These are phyloP conservation scores for Rhamnusium bicolor DNA, from an alignment of 2,888 invertebrate species.

Conservation along the genomic window DNA sequence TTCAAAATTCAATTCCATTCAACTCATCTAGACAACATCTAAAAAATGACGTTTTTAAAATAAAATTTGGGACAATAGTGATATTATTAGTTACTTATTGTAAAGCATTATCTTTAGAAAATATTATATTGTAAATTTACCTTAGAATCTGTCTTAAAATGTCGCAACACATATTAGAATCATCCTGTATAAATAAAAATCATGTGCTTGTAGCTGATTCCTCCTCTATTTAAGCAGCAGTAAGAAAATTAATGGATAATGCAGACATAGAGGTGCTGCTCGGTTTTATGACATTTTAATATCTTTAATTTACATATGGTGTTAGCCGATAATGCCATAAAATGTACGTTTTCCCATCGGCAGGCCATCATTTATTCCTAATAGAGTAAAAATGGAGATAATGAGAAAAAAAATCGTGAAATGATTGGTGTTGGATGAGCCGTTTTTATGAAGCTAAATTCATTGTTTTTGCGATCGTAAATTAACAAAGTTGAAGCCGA, in stretches of 20 bases:
- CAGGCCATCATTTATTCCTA: constrained; percentile 26
- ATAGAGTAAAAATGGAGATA: constrained; percentile 25
- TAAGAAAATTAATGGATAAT: constrained; percentile 19
- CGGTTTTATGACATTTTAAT: constrained; percentile 25
- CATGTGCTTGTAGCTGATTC: background rate
- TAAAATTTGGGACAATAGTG: too few relatives aligned
- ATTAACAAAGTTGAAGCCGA: constrained; percentile 25
- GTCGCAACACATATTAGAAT: too few relatives aligned
- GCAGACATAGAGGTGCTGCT: constrained; percentile 3
- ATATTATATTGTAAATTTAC: too few relatives aligned
- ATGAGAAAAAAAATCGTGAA: constrained; percentile 22
- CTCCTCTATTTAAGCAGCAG: background rate
- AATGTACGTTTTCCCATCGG: constrained; percentile 22
- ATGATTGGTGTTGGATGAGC: constrained; percentile 9
- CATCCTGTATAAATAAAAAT: background rate
- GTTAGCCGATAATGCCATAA: constrained; percentile 20
- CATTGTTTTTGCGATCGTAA: constrained; percentile 25
- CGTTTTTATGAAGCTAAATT: constrained; percentile 12
- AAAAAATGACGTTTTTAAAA: too few relatives aligned
- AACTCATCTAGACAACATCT: too few relatives aligned
- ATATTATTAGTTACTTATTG: too few relatives aligned
- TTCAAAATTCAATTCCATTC: too few relatives aligned
- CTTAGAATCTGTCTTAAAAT: too few relatives aligned
- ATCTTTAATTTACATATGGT: constrained; percentile 22
- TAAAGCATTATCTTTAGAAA: too few relatives aligned